Evolutionary conservation across 2,888 invertebrate species (phyloP).

Genomic region (Coecobrya sp.): DNA sequence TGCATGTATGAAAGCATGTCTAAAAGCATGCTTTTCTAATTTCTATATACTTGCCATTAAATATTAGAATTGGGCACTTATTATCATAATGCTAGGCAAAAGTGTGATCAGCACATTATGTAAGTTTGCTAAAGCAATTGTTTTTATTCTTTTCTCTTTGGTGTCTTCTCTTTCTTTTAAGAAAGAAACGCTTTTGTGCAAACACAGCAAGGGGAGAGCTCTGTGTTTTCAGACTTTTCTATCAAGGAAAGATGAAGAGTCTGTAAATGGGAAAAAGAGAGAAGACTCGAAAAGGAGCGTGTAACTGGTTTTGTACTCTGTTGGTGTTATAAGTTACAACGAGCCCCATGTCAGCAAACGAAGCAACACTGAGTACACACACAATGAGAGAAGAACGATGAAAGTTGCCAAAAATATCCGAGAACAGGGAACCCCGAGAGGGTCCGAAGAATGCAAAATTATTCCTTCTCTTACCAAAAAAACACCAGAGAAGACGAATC

Average conservation of each 20-base stretch:
- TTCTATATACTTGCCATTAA: neutral
- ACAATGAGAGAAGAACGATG: conserved; percentile 72
- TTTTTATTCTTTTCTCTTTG: conserved; percentile 49
- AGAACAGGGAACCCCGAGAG: conserved; percentile 80
- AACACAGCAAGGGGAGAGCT: neutral
- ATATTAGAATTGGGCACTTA: conserved; percentile 29
- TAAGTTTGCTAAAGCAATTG: conserved; percentile 2
- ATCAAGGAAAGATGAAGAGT: conserved; percentile 43
- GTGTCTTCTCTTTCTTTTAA: conserved; percentile 56
- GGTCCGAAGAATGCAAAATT: conserved; percentile 82
- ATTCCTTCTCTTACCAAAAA: conserved; percentile 68
- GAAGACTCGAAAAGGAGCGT: conserved; percentile 62
- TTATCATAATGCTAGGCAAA: conserved; percentile 41
- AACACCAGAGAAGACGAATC: conserved; percentile 64
- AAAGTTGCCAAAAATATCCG: conserved; percentile 83
- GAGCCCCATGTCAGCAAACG: conserved; percentile 68
- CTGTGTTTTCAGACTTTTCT: conserved; percentile 42
- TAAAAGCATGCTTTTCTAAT: neutral
- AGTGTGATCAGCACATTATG: conserved; percentile 27
- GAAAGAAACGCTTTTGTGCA: conserved; percentile 41
- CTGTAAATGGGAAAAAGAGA: conserved; percentile 42
- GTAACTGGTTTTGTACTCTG: conserved; percentile 44
- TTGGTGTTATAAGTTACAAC: conserved; percentile 66
- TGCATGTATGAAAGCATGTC: neutral
- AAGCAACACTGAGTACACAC: conserved; percentile 64